A percentile compares a stretch with the other conserved stretches of the same genome.
Conservation (phyloP, 2,797 vertebrate genomes). For the Rallus crepitans region DNA sequence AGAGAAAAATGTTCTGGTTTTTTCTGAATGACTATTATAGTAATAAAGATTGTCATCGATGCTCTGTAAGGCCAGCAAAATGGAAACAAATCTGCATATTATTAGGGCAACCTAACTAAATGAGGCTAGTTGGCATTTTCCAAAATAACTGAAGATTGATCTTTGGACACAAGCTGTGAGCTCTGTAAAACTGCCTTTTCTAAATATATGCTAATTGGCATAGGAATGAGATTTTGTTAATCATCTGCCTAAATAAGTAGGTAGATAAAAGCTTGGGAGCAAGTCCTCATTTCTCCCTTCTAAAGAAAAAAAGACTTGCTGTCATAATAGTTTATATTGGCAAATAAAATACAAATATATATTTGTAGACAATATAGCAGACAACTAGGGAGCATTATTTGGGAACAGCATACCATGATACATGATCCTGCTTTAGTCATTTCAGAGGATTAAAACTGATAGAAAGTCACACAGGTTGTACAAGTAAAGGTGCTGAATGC, state of each 20-base stretch:
- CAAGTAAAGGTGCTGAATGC: not conserved
- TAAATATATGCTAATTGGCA: slow-evolving; percentile 29
- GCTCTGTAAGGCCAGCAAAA: not conserved
- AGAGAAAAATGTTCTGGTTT: not conserved
- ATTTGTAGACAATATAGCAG: not conserved
- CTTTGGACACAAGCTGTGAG: slow-evolving; percentile 35
- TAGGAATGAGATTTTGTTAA: slow-evolving; percentile 7
- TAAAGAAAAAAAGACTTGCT: not conserved
- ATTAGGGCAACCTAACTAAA: not conserved
- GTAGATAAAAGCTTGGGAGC: not conserved
- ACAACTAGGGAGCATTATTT: not conserved
- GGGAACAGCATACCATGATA: not conserved
- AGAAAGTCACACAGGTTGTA: not conserved
- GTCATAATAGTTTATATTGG: not conserved
- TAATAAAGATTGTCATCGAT: not conserved
- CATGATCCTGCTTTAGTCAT: not conserved
- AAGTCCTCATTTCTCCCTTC: not conserved
- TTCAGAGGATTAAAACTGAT: not conserved
- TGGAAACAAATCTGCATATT: not conserved
- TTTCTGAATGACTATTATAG: not conserved
- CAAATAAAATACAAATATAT: not conserved
- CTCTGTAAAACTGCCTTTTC: slow-evolving; percentile 28
- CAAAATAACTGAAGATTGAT: not conserved
- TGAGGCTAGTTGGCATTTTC: not conserved
- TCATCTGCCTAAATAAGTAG: slow-evolving; percentile 12